A percentile compares a stretch with the other conserved stretches of the same genome.
Conservation (phyloP, 2,797 vertebrate genomes). For the Poecilia wingei region DNA sequence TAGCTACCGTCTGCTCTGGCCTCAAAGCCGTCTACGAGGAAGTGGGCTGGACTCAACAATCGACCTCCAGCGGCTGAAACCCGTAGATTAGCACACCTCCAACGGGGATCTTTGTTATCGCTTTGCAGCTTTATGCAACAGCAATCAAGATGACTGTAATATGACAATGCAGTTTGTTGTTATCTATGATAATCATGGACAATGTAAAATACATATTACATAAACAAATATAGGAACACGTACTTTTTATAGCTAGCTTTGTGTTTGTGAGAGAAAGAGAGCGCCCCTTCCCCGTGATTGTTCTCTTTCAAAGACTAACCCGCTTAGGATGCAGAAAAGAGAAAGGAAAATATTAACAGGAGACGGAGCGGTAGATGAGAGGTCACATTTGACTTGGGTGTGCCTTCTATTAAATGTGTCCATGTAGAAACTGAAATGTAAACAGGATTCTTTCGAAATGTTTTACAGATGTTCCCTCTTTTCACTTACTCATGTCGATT, state of each 20-base stretch:
- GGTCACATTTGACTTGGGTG: conserved; percentile 68
- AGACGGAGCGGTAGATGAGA: conserved; percentile 31
- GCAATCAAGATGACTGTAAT: conserved; percentile 30
- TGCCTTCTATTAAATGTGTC: conserved; percentile 72
- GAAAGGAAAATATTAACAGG: conserved; percentile 17
- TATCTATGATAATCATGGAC: conserved; percentile 40
- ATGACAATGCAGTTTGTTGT: conserved; percentile 34
- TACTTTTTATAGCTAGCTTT: conserved; percentile 18
- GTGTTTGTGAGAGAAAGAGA: conserved; percentile 16
- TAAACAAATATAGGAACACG: conserved; percentile 21
- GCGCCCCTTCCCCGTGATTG: conserved; percentile 28
- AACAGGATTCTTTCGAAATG: conserved; percentile 46
- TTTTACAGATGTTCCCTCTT: conserved; percentile 35
- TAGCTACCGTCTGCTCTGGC: conserved; percentile 81
- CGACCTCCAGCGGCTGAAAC: conserved; percentile 70
- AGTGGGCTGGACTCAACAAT: conserved; percentile 88
- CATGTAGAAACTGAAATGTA: conserved; percentile 55
- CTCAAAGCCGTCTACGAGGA: conserved; percentile 88
- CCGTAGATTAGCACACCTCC: conserved; percentile 2
- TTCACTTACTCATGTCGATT: conserved; percentile 23
- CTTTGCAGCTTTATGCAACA: conserved; percentile 14
- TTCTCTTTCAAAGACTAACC: conserved; percentile 47
- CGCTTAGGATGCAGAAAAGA: conserved; percentile 25
- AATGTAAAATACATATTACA: neutral
- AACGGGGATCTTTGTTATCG: conserved; percentile 16